A percentile compares a stretch with the other conserved stretches of the same genome.
These are phyloP conservation scores for Dioctria rufipes DNA, from an alignment of 2,888 invertebrate genomes.

Conservation along the genomic window DNA sequence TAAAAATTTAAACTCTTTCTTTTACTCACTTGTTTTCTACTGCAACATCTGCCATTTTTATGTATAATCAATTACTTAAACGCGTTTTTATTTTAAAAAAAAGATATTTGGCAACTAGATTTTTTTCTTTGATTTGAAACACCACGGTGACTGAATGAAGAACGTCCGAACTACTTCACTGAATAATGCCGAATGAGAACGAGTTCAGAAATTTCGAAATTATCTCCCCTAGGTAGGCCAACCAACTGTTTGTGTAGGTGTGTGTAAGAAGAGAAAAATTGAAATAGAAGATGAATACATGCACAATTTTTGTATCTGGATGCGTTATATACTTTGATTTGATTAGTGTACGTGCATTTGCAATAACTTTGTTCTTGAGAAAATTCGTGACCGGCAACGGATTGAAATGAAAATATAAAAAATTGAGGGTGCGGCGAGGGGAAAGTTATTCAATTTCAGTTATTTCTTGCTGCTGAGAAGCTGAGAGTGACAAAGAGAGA, in stretches of 20 bases:
- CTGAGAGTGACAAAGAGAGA: too few relatives aligned
- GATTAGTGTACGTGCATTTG: neutral
- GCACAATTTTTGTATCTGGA: neutral
- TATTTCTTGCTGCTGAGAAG: too few relatives aligned
- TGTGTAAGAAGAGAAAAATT: too few relatives aligned
- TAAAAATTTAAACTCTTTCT: constrained; percentile 29
- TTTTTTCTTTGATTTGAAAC: constrained; percentile 30
- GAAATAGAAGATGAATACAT: neutral
- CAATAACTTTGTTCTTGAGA: too few relatives aligned
- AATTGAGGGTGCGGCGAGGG: too few relatives aligned
- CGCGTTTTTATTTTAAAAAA: constrained; percentile 41
- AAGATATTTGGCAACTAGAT: constrained; percentile 15
- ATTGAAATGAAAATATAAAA: too few relatives aligned
- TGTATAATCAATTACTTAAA: constrained; percentile 58
- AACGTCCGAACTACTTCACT: constrained; percentile 67
- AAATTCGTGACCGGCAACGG: too few relatives aligned
- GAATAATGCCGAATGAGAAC: constrained; percentile 70
- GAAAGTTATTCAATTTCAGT: too few relatives aligned
- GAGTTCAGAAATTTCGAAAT: constrained; percentile 61
- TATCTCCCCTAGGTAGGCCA: constrained; percentile 56
- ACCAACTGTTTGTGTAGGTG: neutral
- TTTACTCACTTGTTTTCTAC: constrained; percentile 71
- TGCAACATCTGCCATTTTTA: constrained; percentile 72
- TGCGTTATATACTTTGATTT: neutral
- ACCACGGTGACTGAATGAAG: constrained; percentile 50